These are phyloP conservation scores for Eumaeus atala DNA, from an alignment of 1,140 invertebrate genomes.

Conservation along the genomic window DNA sequence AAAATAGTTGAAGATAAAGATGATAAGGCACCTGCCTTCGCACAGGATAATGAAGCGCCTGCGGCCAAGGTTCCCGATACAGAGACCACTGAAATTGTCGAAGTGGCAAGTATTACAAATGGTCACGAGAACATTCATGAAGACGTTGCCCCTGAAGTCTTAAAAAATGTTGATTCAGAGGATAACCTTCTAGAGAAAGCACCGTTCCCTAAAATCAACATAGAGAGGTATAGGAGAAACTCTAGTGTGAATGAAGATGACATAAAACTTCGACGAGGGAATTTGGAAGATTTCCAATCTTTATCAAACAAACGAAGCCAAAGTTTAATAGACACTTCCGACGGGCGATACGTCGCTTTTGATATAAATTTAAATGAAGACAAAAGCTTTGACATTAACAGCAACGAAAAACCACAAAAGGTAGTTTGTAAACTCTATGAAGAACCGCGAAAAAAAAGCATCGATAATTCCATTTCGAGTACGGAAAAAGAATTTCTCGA, in stretches of 20 bases:
- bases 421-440: conserved; percentile 61
- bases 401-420: conserved; percentile 54
- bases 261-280: conserved; percentile 54
- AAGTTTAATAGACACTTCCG: conserved; percentile 52
- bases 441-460: conserved; percentile 48
- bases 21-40: conserved; percentile 5
- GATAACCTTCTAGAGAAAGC: conserved; percentile 44
- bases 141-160: conserved; percentile 15
- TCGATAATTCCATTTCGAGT: conserved; percentile 58
- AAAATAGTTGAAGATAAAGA: conserved; percentile 64
- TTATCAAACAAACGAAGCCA: conserved; percentile 58
- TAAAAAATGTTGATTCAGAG: conserved; percentile 37
- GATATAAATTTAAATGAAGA: conserved; percentile 60
- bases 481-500: conserved; percentile 69
- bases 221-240: conserved; percentile 60
- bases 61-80: conserved; percentile 3
- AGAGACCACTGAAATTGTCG: neutral
- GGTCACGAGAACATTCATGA: conserved; percentile 13
- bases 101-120: conserved; percentile 16
- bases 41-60: neutral
- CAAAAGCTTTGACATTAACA: conserved; percentile 43
- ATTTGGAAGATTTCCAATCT: conserved; percentile 58
- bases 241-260: conserved; percentile 67
- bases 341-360: conserved; percentile 41
- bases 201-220: conserved; percentile 55